Evolutionary conservation across 2,797 vertebrate genomes (phyloP).

Genomic region (Glyptemys insculpta): DNA sequence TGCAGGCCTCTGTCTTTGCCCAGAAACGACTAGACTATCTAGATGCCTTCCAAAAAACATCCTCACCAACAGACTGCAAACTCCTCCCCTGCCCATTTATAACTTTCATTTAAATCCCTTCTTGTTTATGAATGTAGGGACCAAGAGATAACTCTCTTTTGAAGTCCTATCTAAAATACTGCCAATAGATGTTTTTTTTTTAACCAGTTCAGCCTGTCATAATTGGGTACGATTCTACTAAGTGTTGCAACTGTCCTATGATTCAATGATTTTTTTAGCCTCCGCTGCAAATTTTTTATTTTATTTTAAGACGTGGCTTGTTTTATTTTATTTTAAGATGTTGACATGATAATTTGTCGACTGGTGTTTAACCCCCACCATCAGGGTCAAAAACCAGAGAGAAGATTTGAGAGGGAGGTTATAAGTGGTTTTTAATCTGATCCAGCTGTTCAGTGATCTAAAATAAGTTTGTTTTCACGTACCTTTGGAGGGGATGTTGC

Average conservation of each 20-base stretch:
- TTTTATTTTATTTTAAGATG: not conserved
- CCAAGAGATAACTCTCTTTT: not conserved
- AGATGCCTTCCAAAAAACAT: not conserved
- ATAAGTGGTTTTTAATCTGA: not conserved
- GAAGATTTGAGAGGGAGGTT: not conserved
- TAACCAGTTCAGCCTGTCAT: too few species aligned
- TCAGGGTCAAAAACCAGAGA: not conserved
- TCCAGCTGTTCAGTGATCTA: not conserved
- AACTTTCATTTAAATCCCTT: not conserved
- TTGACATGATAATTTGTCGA: too few species aligned
- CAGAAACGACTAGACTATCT: not conserved
- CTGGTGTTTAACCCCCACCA: not conserved
- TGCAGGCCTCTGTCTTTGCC: not conserved
- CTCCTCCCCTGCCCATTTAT: not conserved
- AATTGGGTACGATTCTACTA: too few species aligned
- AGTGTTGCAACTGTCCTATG: not conserved
- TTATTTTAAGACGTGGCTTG: rapidly evolving
- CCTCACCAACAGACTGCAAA: not conserved
- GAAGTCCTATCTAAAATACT: not conserved
- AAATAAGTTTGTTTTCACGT: not conserved
- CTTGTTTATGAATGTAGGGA: not conserved
- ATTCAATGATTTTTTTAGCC: not conserved
- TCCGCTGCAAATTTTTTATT: not conserved
- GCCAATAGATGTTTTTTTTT: too few species aligned
- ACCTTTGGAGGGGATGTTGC: not conserved